Evolutionary conservation across 2,113 vertebrate genomes (phyloP), one percentile per base, ranked within the genome.

Genomic region (Rhipidura dahli): DNA sequence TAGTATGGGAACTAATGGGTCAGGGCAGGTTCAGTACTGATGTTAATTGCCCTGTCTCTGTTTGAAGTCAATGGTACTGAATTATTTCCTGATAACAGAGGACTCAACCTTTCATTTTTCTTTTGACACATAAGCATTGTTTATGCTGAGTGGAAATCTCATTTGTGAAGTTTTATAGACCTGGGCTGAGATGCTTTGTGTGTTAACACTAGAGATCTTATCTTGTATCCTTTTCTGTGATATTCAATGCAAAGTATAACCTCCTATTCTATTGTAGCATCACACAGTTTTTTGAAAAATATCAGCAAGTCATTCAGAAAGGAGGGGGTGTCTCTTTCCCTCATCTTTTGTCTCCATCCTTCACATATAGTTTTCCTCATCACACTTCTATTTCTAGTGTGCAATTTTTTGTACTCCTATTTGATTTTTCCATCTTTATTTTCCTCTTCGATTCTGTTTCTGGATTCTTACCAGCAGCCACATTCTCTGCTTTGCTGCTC

Each of bases 41-140:
- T 75, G 39, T 80, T 93, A 93, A 93, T 87, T 95, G 64, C 53
- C 78, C 49, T 23, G 10, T 40, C 44, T 49, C 40, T 35, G 7
- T 95, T 90, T 90, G 72, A 95, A 94, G 85, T 88, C 72, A 93
- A 64, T 57, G 76, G 64, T 45, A 60, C 56, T 69, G 69, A 83
- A 53, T 87, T 81, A 57, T 75, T 90, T 92, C 61, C 57, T 83
- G n/a, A 35, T 78, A 79, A 80, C 47, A 92, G 76, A 84, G 44
- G 26, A 75, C 54, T 86, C 44, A 68, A 26, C 22, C n/a, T 59
- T 89, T 81, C 60, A 68, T 82, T 92, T 92, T 92, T n/a, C 35
- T 77, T 90, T 90, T 90, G 51, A 66, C 72, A 65, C 21, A 10
- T 30, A 89, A 65, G 6, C 33, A 61, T 71, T 86, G 60, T 57